Evolutionary conservation across 2,797 vertebrate genomes (phyloP).

Genomic region (Linurgus olivaceus): DNA sequence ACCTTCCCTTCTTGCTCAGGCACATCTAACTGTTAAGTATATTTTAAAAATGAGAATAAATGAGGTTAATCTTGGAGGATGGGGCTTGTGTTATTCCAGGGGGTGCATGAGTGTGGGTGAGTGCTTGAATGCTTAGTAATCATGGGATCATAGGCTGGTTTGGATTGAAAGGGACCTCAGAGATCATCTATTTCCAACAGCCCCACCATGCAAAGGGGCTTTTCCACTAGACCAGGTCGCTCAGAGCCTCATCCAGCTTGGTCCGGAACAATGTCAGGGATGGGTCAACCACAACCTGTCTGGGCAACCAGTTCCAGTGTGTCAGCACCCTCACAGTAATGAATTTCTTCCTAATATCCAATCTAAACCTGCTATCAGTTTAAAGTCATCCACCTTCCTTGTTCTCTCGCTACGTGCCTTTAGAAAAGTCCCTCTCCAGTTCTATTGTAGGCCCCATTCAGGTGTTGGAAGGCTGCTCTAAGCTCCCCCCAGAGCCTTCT

Average conservation of each 20-base stretch:
- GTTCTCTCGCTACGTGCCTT: neutral
- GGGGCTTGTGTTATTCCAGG: neutral
- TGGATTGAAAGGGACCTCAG: neutral
- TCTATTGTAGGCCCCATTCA: neutral
- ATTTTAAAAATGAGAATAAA: neutral
- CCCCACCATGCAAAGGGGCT: neutral
- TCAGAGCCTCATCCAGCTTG: neutral
- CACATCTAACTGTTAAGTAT: neutral
- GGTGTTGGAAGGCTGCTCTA: neutral
- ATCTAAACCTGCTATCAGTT: neutral
- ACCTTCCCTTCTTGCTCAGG: neutral
- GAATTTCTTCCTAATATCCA: neutral
- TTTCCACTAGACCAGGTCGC: neutral
- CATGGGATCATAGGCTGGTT: neutral
- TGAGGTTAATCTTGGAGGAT: neutral
- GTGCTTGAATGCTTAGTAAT: neutral
- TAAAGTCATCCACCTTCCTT: neutral
- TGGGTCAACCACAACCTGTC: neutral
- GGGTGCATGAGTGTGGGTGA: accelerated
- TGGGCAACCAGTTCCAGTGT: neutral
- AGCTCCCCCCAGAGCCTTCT: neutral
- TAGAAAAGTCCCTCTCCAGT: neutral
- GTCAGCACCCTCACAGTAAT: neutral
- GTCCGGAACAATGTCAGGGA: neutral
- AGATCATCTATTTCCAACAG: neutral